Percentiles rank a stretch among this genome's conserved stretches.
Evolutionary conservation across 2,888 invertebrate genomes (phyloP).

Genomic region (Buathra laborator): DNA sequence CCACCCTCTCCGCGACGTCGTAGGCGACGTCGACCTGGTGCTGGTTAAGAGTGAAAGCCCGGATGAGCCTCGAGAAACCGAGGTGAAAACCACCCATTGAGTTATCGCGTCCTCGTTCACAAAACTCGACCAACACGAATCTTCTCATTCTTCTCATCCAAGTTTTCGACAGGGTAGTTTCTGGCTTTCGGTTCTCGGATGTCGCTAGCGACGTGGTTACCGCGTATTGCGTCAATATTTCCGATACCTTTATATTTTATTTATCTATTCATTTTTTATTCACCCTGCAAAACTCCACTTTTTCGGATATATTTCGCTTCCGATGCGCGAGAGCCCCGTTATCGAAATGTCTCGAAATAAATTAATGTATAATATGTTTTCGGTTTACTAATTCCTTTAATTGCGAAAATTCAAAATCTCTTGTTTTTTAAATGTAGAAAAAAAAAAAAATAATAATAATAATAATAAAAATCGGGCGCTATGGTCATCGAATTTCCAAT

Average conservation of each 20-base stretch:
- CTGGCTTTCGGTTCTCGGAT: no score
- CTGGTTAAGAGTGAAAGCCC: constrained; percentile 13
- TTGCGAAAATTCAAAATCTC: not conserved
- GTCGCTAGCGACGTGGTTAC: no score
- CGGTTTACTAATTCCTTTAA: no score
- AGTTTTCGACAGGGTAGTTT: not conserved
- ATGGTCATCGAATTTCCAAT: constrained; percentile 24
- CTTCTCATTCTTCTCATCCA: constrained; percentile 22
- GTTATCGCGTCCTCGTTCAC: constrained; percentile 12
- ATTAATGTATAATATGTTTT: no score
- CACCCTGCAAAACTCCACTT: no score
- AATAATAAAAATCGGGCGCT: no score
- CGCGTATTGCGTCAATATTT: no score
- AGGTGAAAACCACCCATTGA: constrained; percentile 31
- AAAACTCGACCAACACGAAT: constrained; percentile 23
- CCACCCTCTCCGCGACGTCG: not conserved
- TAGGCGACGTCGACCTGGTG: constrained; percentile 12
- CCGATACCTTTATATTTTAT: no score
- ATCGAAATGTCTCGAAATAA: no score
- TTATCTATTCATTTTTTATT: no score
- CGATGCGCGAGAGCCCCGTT: no score
- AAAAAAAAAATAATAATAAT: not conserved
- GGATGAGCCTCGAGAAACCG: constrained; percentile 16
- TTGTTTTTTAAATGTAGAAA: not conserved
- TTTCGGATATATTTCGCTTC: no score